Percentiles rank a stretch among this genome's conserved stretches.
Evolutionary conservation across 1,140 invertebrate genomes (phyloP).

Genomic region (Hylyphantes graminicola): DNA sequence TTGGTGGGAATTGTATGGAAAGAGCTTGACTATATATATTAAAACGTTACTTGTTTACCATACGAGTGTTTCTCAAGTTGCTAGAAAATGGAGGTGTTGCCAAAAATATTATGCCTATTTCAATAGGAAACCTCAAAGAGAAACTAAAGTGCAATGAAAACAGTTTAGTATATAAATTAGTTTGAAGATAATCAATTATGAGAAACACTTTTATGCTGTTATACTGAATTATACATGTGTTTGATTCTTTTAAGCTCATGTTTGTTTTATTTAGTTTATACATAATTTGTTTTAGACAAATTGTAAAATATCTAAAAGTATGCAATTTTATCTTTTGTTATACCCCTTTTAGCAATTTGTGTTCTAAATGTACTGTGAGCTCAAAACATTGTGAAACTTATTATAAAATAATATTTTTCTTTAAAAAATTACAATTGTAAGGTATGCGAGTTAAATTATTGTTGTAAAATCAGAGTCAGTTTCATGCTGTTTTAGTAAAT

Average conservation of each 20-base stretch:
- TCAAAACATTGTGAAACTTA: not conserved
- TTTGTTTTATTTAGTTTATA: not conserved
- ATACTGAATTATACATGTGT: not conserved
- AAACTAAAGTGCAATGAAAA: not conserved
- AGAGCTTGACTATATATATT: slow-evolving; percentile 21
- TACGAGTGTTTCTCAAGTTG: not conserved
- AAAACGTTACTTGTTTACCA: not conserved
- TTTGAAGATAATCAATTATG: not conserved
- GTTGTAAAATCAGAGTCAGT: not conserved
- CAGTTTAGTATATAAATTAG: not conserved
- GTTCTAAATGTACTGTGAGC: not conserved
- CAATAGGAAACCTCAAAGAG: not conserved
- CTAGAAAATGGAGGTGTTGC: not conserved
- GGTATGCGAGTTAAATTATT: not conserved
- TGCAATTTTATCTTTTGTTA: not conserved
- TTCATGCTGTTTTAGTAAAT: not conserved
- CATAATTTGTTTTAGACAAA: not conserved
- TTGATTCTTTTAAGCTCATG: not conserved
- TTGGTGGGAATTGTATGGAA: not conserved
- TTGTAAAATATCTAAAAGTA: slow-evolving; percentile 1
- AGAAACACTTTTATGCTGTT: not conserved
- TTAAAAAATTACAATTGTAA: not conserved
- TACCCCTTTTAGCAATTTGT: not conserved
- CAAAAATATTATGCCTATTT: not conserved
- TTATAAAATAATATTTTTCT: not conserved